Base-by-base conservation (phyloP, 1,140 invertebrate species). In the Aphelenchoides avenae region DNA sequence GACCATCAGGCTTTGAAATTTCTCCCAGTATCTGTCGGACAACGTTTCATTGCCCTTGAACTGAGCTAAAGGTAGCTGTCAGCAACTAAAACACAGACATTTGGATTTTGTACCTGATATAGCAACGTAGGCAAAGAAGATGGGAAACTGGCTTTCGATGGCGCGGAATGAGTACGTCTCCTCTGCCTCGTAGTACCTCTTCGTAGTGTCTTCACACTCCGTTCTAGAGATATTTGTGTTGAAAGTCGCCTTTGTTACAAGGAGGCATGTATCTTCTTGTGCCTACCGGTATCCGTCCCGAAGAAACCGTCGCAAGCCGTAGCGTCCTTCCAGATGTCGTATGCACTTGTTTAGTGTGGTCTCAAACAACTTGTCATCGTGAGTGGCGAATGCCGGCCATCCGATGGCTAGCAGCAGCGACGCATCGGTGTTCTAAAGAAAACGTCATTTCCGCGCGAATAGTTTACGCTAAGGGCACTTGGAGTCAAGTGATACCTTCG, bases 301-400 rank as follows among this genome's bases (percentile, higher is more conserved):
- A n/a, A 86, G 85, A 77, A 91, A 99, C 46, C 70, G 56, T 27
- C 66, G 49, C 20, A 74, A 36, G 15, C 44, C 64, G 20, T 66
- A 70, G n/a, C 84, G 84, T 22, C 94, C 90, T 79, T 87, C 86
- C 37, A 99, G 80, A 70, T 87, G 86, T 39, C 84, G 80, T 0
- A 91, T 80, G 30, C 96, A 85, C 79, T 93, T 95, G 3, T 83
- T 80, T 77, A 97, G 89, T 0, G 93, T 93, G 71, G 87, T 82
- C 44, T 84, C 84, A 47, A 89, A 89, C 0, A 96, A 77, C 29
- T 85, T 79, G 68, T 91, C 87, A 80, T 96, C 92, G 69, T 98
- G 94, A 9, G 92, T 94, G 0, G 89, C 91, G 83, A 98, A 99
- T 3, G 89, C 89, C 29, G 95, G 95, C 82, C 92, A 99, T 11